Conservation (phyloP, 2,113 vertebrate species). For the Nematolebias whitei region DNA sequence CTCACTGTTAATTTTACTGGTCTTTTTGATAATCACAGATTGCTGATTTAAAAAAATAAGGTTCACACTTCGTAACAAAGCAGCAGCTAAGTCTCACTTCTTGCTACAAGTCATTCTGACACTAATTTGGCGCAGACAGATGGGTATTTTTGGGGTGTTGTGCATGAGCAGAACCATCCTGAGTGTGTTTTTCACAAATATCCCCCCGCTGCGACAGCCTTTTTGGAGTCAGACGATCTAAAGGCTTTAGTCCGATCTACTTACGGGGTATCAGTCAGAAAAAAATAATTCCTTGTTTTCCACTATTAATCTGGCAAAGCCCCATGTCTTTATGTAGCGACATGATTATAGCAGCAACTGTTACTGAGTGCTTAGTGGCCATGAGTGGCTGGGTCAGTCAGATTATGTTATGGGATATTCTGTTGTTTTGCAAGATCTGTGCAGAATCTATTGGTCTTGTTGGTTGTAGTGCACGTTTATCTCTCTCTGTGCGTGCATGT, state of each 20-base stretch:
- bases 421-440: constrained; percentile 38
- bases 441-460: not conserved
- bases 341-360: constrained; percentile 47
- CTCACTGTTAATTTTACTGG: constrained; percentile 13
- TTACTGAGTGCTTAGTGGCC: constrained; percentile 46
- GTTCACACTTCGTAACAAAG: constrained; percentile 2
- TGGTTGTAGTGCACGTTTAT: not conserved
- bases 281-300: constrained; percentile 72
- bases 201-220: constrained; percentile 51
- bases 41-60: constrained; percentile 2
- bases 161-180: constrained; percentile 39
- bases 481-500: not conserved
- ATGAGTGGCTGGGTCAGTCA: constrained; percentile 57
- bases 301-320: constrained; percentile 69
- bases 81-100: constrained; percentile 5
- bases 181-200: constrained; percentile 59
- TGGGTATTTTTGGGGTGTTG: constrained; percentile 41
- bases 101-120: constrained; percentile 33
- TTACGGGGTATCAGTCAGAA: constrained; percentile 57
- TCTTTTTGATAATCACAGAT: not conserved
- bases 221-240: constrained; percentile 54
- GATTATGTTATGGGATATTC: constrained; percentile 35
- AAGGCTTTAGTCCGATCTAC: constrained; percentile 66
- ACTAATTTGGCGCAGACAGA: constrained; percentile 29
- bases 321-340: constrained; percentile 33